Percentiles rank a stretch among this genome's conserved stretches.
phyloP scores from a whole-genome alignment of 2,113 vertebrate species.

The Cathartes aura region DNA sequence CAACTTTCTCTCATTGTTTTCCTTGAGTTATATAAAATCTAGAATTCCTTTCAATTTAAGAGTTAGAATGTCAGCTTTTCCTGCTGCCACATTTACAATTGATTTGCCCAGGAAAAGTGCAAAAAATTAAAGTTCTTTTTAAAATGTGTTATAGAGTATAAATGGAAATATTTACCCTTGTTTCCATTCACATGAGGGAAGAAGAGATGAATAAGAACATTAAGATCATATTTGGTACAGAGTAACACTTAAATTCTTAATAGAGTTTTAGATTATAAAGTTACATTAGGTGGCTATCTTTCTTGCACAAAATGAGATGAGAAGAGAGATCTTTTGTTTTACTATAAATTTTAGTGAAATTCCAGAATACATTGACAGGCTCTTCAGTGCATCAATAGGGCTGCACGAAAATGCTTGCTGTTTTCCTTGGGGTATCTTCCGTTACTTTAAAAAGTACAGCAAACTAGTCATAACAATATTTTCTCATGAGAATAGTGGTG shows the following conservation, averaged over 20 bases:
- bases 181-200: neutral
- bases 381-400: conserved; percentile 11
- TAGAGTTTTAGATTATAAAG: neutral
- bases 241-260: neutral
- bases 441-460: conserved; percentile 31
- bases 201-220: neutral
- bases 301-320: neutral
- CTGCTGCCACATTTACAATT: neutral
- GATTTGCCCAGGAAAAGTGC: neutral
- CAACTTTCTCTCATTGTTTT: neutral
- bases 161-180: neutral
- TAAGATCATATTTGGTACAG: neutral
- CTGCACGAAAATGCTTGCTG: conserved; percentile 22
- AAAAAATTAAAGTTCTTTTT: neutral
- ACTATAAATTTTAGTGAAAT: conserved; percentile 30
- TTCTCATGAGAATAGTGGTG: conserved; percentile 15
- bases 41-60: neutral
- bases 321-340: conserved; percentile 21
- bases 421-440: conserved; percentile 42
- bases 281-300: neutral
- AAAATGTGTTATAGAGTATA: neutral
- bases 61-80: neutral
- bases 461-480: conserved; percentile 31
- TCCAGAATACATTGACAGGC: neutral
- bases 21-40: neutral